phyloP scores from a whole-genome alignment of 2,797 vertebrate genomes.

The Melanogrammus aeglefinus region DNA sequence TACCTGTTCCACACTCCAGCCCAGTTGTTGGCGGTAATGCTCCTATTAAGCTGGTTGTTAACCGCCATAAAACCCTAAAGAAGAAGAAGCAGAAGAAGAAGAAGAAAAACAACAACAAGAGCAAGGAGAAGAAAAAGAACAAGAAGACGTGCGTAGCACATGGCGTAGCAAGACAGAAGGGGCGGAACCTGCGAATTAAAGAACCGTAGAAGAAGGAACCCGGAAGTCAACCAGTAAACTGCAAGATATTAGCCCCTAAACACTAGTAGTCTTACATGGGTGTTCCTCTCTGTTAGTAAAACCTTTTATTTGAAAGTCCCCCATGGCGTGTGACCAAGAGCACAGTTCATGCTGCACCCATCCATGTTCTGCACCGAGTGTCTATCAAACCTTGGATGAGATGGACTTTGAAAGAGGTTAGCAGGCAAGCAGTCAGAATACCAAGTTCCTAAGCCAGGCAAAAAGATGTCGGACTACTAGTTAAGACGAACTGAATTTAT shows the following conservation, averaged over 20 bases:
- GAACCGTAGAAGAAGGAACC: slow-evolving; percentile 39
- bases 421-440: slow-evolving; percentile 14
- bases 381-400: slow-evolving; percentile 65
- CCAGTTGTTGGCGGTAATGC: too few species aligned
- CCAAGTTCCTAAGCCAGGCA: not conserved
- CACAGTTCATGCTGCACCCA: slow-evolving; percentile 58
- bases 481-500: too few species aligned
- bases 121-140: too few species aligned
- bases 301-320: not conserved
- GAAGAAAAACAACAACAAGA: too few species aligned
- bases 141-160: too few species aligned
- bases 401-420: slow-evolving; percentile 78
- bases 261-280: too few species aligned
- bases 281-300: not conserved
- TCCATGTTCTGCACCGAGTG: slow-evolving; percentile 41
- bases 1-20: too few species aligned
- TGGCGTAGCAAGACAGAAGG: not conserved
- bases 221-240: slow-evolving; percentile 7
- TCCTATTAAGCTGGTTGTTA: too few species aligned
- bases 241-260: not conserved
- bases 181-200: too few species aligned
- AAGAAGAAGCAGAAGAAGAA: too few species aligned
- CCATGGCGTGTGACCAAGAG: slow-evolving; percentile 49
- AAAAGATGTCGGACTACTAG: not conserved
- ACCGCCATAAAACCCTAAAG: too few species aligned